Percentiles rank a stretch among this genome's conserved stretches.
Conservation (phyloP, 2,888 invertebrate genomes). For the Lottia scabra region DNA sequence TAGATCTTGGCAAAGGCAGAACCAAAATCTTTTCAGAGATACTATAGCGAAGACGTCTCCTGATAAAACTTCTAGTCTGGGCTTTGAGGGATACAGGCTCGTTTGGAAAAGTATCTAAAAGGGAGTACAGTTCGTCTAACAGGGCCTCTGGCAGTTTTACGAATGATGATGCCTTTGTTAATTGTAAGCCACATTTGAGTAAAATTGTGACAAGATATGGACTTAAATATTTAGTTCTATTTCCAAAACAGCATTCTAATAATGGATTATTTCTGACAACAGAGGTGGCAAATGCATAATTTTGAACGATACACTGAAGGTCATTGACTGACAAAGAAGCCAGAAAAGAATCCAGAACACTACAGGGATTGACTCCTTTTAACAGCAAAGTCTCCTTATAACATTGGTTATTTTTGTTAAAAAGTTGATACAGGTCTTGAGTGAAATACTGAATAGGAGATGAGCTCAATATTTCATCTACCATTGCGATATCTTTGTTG, state of each 20-base stretch:
- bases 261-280: not conserved
- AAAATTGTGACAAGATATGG: not conserved
- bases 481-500: not conserved
- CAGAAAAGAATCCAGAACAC: not conserved
- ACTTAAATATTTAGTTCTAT: not conserved
- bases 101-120: not conserved
- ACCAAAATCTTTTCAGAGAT: not conserved
- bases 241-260: not conserved
- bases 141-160: not conserved
- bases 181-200: not conserved
- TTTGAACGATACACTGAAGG: not conserved
- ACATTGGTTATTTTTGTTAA: not conserved
- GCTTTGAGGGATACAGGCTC: not conserved
- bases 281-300: not conserved
- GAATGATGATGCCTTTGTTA: not conserved
- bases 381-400: not conserved
- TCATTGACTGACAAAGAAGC: not conserved
- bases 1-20: not conserved
- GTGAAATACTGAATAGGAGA: not conserved
- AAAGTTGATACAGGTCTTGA: not conserved
- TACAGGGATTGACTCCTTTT: not conserved
- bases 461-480: not conserved
- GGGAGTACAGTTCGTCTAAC: not conserved
- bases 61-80: not conserved
- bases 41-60: not conserved